Percentiles rank a stretch among this genome's conserved stretches.
phyloP scores from a whole-genome alignment of 92 coral and sea anemone species.

The Zoanthus sansibaricus region DNA sequence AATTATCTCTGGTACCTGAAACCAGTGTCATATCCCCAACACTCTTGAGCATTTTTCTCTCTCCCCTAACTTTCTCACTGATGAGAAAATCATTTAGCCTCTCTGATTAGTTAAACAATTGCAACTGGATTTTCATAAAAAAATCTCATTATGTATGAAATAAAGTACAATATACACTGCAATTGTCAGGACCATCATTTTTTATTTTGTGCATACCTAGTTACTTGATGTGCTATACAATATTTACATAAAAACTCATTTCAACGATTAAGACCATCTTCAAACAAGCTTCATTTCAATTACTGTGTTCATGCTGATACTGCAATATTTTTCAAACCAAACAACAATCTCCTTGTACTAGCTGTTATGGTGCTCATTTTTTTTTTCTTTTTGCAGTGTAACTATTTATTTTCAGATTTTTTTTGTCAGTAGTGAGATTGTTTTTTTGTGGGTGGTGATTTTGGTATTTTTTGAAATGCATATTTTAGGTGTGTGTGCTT shows the following conservation, averaged over 20 bases:
- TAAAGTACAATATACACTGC: no score
- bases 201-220: neutral
- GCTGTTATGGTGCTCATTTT: conserved; percentile 20
- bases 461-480: neutral
- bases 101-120: no score
- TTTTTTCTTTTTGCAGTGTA: neutral
- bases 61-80: no score
- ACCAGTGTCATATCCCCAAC: no score
- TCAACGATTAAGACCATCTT: neutral
- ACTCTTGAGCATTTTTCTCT: no score
- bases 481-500: no score
- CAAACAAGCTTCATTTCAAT: neutral
- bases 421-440: neutral
- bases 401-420: neutral
- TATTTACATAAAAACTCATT: neutral
- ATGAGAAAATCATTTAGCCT: no score
- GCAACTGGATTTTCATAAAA: no score
- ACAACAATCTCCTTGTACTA: neutral
- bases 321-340: neutral
- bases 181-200: no score
- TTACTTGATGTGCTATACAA: neutral
- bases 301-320: neutral
- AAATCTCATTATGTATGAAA: no score
- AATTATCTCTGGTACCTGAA: no score
- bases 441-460: conserved; percentile 18